phyloP scores from a whole-genome alignment of 2,113 vertebrate species.

The Rhynchopsitta pachyrhyncha region DNA sequence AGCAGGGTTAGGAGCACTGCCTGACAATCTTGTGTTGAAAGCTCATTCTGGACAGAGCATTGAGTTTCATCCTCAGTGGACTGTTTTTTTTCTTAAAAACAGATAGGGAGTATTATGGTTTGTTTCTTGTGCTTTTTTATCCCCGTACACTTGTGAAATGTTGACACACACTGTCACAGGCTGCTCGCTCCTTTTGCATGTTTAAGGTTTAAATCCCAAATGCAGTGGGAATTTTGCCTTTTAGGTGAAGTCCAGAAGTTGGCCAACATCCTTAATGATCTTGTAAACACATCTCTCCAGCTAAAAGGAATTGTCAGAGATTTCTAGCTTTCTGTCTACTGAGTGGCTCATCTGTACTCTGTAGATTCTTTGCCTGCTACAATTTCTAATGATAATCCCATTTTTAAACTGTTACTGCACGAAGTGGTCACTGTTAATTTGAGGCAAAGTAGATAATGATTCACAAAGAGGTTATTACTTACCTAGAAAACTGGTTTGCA shows the following conservation, averaged over 20 bases:
- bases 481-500: not conserved
- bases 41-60: not conserved
- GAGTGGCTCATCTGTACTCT: not conserved
- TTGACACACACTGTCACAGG: not conserved
- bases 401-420: not conserved
- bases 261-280: not conserved
- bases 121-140: not conserved
- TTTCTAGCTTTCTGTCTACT: not conserved
- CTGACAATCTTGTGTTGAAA: not conserved
- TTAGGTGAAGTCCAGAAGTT: not conserved
- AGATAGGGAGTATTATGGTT: not conserved
- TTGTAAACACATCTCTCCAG: not conserved
- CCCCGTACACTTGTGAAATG: not conserved
- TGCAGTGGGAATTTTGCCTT: not conserved
- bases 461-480: not conserved
- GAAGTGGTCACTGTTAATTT: not conserved
- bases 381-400: not conserved
- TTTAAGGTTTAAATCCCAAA: not conserved
- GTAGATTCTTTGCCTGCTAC: not conserved
- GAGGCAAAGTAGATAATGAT: not conserved
- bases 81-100: not conserved
- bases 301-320: not conserved
- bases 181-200: not conserved
- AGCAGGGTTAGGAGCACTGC: not conserved
- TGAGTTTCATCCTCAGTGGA: not conserved